Evolutionary conservation across 2,888 invertebrate species (phyloP).

Genomic region (Rhyacophila evoluta): DNA sequence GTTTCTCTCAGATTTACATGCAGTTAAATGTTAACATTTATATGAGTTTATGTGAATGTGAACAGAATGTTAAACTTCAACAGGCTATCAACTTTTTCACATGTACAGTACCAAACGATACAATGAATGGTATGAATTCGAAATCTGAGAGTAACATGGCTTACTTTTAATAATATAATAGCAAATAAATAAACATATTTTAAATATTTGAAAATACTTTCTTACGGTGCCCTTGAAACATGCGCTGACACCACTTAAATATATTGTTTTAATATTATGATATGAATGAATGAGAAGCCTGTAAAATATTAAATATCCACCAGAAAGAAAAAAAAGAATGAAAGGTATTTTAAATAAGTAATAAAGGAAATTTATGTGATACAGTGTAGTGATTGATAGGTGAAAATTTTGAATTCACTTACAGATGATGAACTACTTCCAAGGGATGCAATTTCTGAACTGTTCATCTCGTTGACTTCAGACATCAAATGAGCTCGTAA

Average conservation of each 20-base stretch:
- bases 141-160: constrained; percentile 44
- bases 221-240: constrained; percentile 19
- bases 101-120: neutral
- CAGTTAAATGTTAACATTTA: constrained; percentile 33
- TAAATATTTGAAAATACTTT: neutral
- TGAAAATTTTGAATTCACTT: constrained; percentile 56
- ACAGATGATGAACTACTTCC: constrained; percentile 65
- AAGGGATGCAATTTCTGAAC: constrained; percentile 66
- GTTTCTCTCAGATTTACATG: constrained; percentile 48
- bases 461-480: constrained; percentile 74
- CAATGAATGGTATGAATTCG: neutral
- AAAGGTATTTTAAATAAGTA: neutral
- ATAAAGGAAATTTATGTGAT: constrained; percentile 10
- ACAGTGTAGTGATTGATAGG: constrained; percentile 16
- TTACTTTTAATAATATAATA: constrained; percentile 3
- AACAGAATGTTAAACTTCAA: neutral
- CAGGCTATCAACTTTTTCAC: neutral
- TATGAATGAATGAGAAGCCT: neutral
- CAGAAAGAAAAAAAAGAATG: neutral
- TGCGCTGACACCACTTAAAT: constrained; percentile 39
- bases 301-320: neutral
- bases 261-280: neutral
- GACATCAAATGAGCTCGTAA: constrained; percentile 80
- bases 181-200: neutral
- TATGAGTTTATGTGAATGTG: neutral